Conservation (phyloP, 2,797 vertebrate species). For the Dicrostonyx torquatus region DNA sequence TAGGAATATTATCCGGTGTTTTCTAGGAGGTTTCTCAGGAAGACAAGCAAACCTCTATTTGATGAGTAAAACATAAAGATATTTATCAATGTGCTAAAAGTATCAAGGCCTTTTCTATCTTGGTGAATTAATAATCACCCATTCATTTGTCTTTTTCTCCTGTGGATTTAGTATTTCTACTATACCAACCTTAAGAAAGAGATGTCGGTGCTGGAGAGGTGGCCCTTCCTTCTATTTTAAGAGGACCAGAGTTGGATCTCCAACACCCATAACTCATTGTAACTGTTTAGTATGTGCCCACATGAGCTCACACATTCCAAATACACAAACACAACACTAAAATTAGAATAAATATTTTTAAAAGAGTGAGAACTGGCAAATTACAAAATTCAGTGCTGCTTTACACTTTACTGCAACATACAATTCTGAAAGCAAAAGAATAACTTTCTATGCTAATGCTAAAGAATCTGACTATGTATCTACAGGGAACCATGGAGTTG, state of each 20-base stretch:
- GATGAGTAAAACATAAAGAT: neutral
- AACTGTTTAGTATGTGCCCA: neutral
- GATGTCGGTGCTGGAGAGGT: neutral
- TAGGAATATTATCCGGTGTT: neutral
- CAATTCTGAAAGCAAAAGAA: neutral
- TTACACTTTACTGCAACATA: neutral
- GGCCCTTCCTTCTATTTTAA: neutral
- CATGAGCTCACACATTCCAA: neutral
- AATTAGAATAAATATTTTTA: neutral
- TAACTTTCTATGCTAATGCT: neutral
- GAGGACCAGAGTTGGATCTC: neutral
- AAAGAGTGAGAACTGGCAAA: neutral
- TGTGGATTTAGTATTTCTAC: neutral
- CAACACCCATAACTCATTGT: neutral
- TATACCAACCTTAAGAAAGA: neutral
- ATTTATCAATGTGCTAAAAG: neutral
- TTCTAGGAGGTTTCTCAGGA: neutral
- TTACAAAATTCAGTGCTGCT: neutral
- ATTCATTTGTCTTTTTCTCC: neutral
- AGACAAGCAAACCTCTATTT: neutral
- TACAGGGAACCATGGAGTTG: too few species aligned
- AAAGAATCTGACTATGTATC: neutral
- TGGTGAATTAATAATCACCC: slow-evolving; percentile 7
- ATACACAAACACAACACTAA: neutral
- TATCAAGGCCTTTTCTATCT: neutral